These are phyloP conservation scores for Eucera pruinosa DNA, from an alignment of 2,888 invertebrate species.

Conservation along the genomic window DNA sequence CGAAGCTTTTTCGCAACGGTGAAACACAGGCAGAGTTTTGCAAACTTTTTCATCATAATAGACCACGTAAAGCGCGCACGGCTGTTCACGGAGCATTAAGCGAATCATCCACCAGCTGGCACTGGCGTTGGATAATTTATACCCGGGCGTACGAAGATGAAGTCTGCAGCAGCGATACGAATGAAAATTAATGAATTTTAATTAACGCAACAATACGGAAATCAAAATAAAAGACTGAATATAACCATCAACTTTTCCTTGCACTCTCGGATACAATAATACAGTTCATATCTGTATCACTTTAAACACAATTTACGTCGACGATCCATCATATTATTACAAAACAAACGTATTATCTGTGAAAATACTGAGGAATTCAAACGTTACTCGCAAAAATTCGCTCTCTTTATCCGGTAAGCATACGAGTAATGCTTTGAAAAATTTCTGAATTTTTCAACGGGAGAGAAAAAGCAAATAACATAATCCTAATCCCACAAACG, in stretches of 20 bases:
- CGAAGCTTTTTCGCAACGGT: not conserved
- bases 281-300: conserved; percentile 3
- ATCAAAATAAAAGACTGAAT: conserved; percentile 18
- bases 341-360: conserved; percentile 21
- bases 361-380: not conserved
- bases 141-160: conserved; percentile 61
- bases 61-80: conserved; percentile 43
- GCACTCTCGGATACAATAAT: conserved; percentile 4
- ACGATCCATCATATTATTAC: not conserved
- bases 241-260: not conserved
- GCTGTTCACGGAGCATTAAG: conserved; percentile 74
- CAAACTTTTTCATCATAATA: conserved; percentile 31
- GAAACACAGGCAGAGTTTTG: conserved; percentile 30
- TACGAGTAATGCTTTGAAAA: too few species aligned
- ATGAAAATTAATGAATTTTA: conserved; percentile 80
- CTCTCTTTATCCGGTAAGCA: too few species aligned
- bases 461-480: not conserved
- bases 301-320: conserved; percentile 11
- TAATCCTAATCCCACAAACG: not conserved
- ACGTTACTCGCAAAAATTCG: not conserved
- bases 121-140: conserved; percentile 76
- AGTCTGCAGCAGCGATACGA: conserved; percentile 42
- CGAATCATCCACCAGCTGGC: conserved; percentile 76
- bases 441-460: not conserved
- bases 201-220: conserved; percentile 79